phyloP scores from a whole-genome alignment of 1,140 invertebrate species.

The Heliconius eleuchia region DNA sequence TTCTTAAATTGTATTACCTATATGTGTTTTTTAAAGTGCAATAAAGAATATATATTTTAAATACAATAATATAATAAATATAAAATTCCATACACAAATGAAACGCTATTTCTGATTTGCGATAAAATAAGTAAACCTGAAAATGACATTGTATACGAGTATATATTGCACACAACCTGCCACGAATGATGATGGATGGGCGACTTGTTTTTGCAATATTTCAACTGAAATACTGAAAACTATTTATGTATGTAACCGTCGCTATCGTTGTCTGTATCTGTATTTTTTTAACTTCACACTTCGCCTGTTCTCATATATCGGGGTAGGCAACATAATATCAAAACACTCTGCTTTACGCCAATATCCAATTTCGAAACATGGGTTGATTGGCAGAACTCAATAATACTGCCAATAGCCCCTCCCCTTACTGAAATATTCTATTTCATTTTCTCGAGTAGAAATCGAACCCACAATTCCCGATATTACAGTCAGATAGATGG shows the following conservation, averaged over 20 bases:
- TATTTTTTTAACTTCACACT: no score
- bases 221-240: not conserved
- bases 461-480: no score
- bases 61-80: no score
- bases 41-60: no score
- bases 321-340: not conserved
- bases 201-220: not conserved
- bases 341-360: not conserved
- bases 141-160: not conserved
- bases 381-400: no score
- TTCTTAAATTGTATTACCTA: no score
- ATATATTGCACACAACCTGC: not conserved
- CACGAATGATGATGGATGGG: not conserved
- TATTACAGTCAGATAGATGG: no score
- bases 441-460: no score
- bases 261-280: not conserved
- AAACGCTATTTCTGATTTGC: not conserved
- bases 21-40: no score
- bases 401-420: no score
- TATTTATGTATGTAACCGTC: not conserved
- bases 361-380: not conserved
- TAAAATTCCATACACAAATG: not conserved
- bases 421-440: no score
- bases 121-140: not conserved
- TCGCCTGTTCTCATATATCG: no score